A percentile compares a stretch with the other conserved stretches of the same genome.
Evolutionary conservation across 2,113 vertebrate genomes (phyloP).

Genomic region (Tamias sibiricus): DNA sequence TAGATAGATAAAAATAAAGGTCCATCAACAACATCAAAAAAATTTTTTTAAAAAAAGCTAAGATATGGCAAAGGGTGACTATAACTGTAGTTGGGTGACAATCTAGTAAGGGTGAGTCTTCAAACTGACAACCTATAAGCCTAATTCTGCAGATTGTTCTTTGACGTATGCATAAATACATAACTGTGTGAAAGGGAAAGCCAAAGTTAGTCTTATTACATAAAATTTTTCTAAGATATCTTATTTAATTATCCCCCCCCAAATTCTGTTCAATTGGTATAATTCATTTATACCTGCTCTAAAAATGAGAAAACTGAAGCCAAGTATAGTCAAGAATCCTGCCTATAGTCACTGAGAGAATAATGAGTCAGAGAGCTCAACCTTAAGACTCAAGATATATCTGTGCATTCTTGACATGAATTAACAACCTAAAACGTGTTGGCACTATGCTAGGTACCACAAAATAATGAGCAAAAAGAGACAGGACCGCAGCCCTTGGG

Average conservation of each 20-base stretch:
- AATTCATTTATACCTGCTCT: slow-evolving; percentile 46
- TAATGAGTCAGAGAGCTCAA: not conserved
- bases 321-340: not conserved
- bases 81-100: slow-evolving; percentile 11
- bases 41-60: not conserved
- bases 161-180: not conserved
- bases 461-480: not conserved
- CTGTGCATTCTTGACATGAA: not conserved
- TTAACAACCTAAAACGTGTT: not conserved
- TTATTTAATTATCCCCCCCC: slow-evolving; percentile 22
- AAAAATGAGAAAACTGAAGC: slow-evolving; percentile 7
- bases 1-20: too few relatives aligned
- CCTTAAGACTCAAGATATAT: not conserved
- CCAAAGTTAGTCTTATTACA: not conserved
- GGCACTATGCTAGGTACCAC: not conserved
- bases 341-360: not conserved
- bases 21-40: too few relatives aligned
- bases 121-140: not conserved
- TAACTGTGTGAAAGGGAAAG: not conserved
- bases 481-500: not conserved
- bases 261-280: not conserved
- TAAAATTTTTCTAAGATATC: slow-evolving; percentile 1
- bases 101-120: not conserved
- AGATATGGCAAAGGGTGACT: not conserved
- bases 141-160: not conserved